Evolutionary conservation across 2,797 vertebrate genomes (phyloP).

Genomic region (Nannoperca obscura): DNA sequence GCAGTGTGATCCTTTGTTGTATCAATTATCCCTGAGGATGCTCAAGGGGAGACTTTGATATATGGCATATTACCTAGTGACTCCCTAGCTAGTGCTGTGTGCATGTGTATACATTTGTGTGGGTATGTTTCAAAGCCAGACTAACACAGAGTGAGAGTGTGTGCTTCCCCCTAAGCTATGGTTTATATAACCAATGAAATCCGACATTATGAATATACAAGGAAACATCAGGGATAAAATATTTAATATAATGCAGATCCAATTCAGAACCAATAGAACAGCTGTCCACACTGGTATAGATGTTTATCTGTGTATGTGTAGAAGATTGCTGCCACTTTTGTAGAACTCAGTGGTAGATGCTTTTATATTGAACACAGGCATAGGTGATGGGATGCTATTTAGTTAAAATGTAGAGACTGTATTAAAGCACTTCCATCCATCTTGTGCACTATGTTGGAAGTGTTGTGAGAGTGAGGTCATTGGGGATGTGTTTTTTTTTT

Average conservation of each 20-base stretch:
- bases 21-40: constrained; percentile 70
- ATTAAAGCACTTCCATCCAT: not conserved
- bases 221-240: not conserved
- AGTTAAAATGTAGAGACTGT: constrained; percentile 16
- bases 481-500: constrained; percentile 9
- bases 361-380: constrained; percentile 32
- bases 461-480: constrained; percentile 24
- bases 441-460: constrained; percentile 2
- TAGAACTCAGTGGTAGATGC: not conserved
- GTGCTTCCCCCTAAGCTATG: not conserved
- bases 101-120: not conserved
- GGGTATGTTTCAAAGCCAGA: constrained; percentile 29
- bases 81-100: constrained; percentile 49
- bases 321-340: constrained; percentile 23
- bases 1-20: constrained; percentile 62
- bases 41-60: constrained; percentile 72
- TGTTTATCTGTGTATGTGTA: no score
- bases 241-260: not conserved
- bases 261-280: constrained; percentile 14
- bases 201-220: constrained; percentile 11
- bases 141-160: constrained; percentile 26
- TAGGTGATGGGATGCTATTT: constrained; percentile 22
- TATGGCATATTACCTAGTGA: constrained; percentile 56
- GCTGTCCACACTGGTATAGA: not conserved
- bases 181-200: constrained; percentile 31